Evolutionary conservation across 1,140 invertebrate species (phyloP).

Genomic region (Drosophila asahinai): DNA sequence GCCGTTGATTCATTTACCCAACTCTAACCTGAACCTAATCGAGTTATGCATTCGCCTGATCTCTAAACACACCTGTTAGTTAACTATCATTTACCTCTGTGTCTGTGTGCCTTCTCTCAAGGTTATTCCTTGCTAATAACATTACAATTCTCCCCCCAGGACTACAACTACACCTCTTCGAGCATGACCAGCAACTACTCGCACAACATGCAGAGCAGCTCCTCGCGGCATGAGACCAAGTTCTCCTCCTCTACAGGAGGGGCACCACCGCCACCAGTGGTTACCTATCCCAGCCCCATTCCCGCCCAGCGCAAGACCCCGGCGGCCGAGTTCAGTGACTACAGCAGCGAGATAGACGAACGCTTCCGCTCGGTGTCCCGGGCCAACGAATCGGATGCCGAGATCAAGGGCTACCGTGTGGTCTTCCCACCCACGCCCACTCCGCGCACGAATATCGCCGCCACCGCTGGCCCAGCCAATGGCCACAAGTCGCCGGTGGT

Average conservation of each 20-base stretch:
- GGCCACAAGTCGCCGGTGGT: constrained; percentile 85
- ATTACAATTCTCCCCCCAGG: constrained; percentile 27
- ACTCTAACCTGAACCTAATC: constrained; percentile 23
- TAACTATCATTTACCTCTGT: constrained; percentile 25
- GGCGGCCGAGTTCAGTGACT: constrained; percentile 90
- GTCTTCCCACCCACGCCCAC: constrained; percentile 87
- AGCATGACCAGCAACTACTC: constrained; percentile 81
- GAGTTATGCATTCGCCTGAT: constrained; percentile 43
- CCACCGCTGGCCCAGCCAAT: constrained; percentile 32
- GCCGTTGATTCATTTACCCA: constrained; percentile 12
- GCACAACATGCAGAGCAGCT: constrained; percentile 74
- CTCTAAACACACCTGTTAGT: constrained; percentile 24
- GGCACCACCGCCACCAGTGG: constrained; percentile 64
- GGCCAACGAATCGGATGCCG: constrained; percentile 86
- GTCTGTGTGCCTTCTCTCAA: background rate
- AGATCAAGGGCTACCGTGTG: constrained; percentile 87
- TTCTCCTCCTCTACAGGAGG: constrained; percentile 80
- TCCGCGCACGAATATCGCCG: constrained; percentile 74
- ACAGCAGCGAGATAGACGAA: constrained; percentile 90
- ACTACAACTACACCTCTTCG: constrained; percentile 68
- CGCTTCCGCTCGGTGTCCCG: constrained; percentile 88
- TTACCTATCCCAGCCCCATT: constrained; percentile 85
- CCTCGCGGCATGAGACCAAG: constrained; percentile 76
- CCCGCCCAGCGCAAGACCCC: constrained; percentile 88
- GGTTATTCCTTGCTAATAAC: background rate